phyloP scores from a whole-genome alignment of 2,888 invertebrate species.

The Sphecodes monilicornis region DNA sequence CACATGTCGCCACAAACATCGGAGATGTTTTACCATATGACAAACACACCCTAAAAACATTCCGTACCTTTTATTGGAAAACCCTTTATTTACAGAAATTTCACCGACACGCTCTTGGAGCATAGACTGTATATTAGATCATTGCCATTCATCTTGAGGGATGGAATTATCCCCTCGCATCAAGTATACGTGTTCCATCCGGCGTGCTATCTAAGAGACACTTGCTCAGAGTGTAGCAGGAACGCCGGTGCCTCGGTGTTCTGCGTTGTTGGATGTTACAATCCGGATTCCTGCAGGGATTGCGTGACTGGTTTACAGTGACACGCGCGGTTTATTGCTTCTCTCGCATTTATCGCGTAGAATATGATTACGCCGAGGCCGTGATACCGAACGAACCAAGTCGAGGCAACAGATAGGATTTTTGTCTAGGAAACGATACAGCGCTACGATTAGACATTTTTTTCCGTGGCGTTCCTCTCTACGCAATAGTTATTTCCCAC shows the following conservation, averaged over 20 bases:
- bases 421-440: constrained; percentile 27
- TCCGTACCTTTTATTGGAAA: too few relatives aligned
- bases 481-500: constrained; percentile 21
- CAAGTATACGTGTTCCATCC: constrained; percentile 4
- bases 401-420: constrained; percentile 23
- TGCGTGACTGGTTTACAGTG: constrained; percentile 39
- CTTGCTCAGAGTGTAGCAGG: not conserved
- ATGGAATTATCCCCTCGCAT: not conserved
- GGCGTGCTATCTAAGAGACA: constrained; percentile 3
- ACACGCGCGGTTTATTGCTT: constrained; percentile 38
- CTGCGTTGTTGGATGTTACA: constrained; percentile 42
- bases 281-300: constrained; percentile 46
- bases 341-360: constrained; percentile 20
- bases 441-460: constrained; percentile 14
- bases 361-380: constrained; percentile 35
- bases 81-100: too few relatives aligned
- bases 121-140: not conserved
- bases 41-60: too few relatives aligned
- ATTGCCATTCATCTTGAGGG: not conserved
- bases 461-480: not conserved
- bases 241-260: constrained; percentile 26
- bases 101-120: too few relatives aligned
- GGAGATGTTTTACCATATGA: too few relatives aligned
- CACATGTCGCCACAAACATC: too few relatives aligned
- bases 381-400: constrained; percentile 1